Evolutionary conservation across 2,888 invertebrate species (phyloP), one percentile per base, ranked within the genome.

Genomic region (Aradus depressus): DNA sequence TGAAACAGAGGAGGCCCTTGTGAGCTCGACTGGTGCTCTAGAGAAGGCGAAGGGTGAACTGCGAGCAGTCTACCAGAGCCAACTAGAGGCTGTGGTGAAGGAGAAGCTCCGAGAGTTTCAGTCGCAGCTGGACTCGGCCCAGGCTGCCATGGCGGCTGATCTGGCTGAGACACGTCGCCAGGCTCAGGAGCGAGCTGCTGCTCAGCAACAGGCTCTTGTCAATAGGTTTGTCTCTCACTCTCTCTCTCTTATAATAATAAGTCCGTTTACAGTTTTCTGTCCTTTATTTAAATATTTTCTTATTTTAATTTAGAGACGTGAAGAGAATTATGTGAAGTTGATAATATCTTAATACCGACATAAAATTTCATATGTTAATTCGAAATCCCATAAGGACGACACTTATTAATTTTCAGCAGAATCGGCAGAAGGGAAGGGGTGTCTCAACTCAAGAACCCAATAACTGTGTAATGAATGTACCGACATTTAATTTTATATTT

Each of bases 71-170:
- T 88, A 87, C 63, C 88, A 88, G 67, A 79, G 80, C 58, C 87
- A 88, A 68, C 71, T 88, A 10, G 87, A 88, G 61, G 75, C 79
- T 43, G 81, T 86, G 0, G 86, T 88, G 16, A 70, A 80, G 51
- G 75, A 75, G 49, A 88, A 88, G 64, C 69, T 87, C 52, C 77
- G 77, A 60, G 86, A 88, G 67, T 88, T 87, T 61, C 81, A 82
- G 64, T 68, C 68, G 1, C 85, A 88, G 64, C 67, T 88, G 28
- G 85, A 87, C 60, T 67, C 72, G 28, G 80, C 81, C 0, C 81
- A 84, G 65, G 70, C 72, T 19, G 74, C 75, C 32, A 71, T 84
- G 61, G 77, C 79, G 55, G 68, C 69, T 0, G 81, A 84, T 61
- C 70, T 80, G 1, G 51, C 52, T 8, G 35, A 50, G 73, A 78